Base-by-base conservation (phyloP, 1,140 invertebrate genomes). In the Nasonia giraulti region DNA sequence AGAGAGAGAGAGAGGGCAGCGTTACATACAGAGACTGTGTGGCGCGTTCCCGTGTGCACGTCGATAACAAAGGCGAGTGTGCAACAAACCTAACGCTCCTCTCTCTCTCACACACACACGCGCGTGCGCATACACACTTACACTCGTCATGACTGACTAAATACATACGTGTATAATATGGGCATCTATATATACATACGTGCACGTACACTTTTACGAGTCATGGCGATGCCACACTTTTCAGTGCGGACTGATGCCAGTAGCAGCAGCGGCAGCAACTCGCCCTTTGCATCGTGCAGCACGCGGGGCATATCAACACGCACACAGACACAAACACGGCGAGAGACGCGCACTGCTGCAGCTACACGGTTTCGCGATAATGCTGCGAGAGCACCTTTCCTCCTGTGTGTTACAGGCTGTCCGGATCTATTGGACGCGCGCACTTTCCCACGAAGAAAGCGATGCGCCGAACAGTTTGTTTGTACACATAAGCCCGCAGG, bases 41-140 rank as follows among this genome's bases (percentile, higher is more conserved):
- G 20, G 47, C 47, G 44, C 74, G 50, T 66, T 23, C 73, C 71
- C 73, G 82, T 68, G 82, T 37, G 33, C 33, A 68, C 74, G 74
- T 83, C 82, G 75, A 83, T 83, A 83, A 83, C 82, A 83, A 83
- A 83, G 75, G 74, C 82, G 33, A 83, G 75, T 77, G 75, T 77
- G 82, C 31, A 80, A 37, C 47, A 82, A 73, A 33, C 69, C n/a
- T 11, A 62, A 20, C 55, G 55, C 17, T 62, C 20, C 55, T 20
- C 55, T 17, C 20, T 62, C 55, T n/a, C 55, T n/a, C 55, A n/a
- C 55, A 10, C 47, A 50, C 47, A 17, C 47, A 2, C 12, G 4
- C 47, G 12, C 47, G 12, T 12, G 10, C 47, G 10, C 47, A 17
- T 5, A 50, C 47, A 50, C 47, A 14, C 47, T 27, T 1, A 14